phyloP scores from a whole-genome alignment of 2,113 vertebrate genomes.

The Tragelaphus buxtoni region DNA sequence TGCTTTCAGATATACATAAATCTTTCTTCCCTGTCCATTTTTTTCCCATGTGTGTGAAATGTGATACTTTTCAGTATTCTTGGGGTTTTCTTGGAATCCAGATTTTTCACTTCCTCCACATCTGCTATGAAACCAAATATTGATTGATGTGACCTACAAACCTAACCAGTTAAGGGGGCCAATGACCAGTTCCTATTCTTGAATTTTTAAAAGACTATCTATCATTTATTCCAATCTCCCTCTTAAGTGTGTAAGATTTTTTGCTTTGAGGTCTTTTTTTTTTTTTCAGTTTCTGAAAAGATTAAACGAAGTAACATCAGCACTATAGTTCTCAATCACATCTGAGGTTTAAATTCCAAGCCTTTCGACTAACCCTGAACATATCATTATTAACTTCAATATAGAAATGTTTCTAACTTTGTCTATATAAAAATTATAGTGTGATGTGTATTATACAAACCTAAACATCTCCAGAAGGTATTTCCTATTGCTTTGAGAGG shows the following conservation, averaged over 20 bases:
- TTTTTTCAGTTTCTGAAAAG: constrained; percentile 27
- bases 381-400: neutral
- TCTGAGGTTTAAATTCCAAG: constrained; percentile 46
- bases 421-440: constrained; percentile 30
- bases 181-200: constrained; percentile 46
- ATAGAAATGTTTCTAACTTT: constrained; percentile 42
- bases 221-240: constrained; percentile 20
- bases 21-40: constrained; percentile 12
- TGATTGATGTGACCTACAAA: constrained; percentile 69
- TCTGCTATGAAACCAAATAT: constrained; percentile 70
- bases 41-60: constrained; percentile 42
- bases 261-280: neutral
- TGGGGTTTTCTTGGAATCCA: constrained; percentile 38
- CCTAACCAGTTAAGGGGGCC: constrained; percentile 27
- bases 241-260: neutral
- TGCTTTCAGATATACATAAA: constrained; percentile 64
- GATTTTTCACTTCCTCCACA: constrained; percentile 65
- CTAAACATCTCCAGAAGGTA: constrained; percentile 30
- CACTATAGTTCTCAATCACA: constrained; percentile 56
- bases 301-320: constrained; percentile 38
- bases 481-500: constrained; percentile 11
- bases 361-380: neutral
- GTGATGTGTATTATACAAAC: constrained; percentile 19
- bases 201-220: constrained; percentile 11
- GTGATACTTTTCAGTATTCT: constrained; percentile 56